Evolutionary conservation across 2,888 invertebrate genomes (phyloP).

Genomic region (Brachyopa scutellaris): DNA sequence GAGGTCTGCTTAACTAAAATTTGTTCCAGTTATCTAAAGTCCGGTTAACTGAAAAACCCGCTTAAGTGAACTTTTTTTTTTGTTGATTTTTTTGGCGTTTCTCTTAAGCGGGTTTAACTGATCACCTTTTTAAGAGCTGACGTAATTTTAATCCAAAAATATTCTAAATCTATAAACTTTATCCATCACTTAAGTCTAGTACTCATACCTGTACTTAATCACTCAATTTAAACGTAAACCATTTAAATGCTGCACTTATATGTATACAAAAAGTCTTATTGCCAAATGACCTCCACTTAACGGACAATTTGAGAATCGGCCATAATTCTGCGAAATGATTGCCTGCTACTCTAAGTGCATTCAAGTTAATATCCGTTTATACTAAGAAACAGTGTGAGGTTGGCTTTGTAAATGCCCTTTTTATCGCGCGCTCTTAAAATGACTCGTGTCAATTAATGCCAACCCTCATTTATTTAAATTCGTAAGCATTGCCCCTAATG

Average conservation of each 20-base stretch:
- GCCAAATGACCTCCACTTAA: neutral
- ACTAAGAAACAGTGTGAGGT: neutral
- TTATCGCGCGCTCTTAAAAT: slow-evolving; percentile 26
- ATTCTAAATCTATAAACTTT: neutral
- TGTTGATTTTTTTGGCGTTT: no score
- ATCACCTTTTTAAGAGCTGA: no score
- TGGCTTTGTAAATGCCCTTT: slow-evolving; percentile 23
- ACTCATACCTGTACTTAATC: neutral
- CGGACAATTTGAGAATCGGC: neutral
- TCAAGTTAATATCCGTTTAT: slow-evolving; percentile 17
- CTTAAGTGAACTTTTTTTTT: no score
- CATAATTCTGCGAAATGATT: slow-evolving; percentile 12
- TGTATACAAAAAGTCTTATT: neutral
- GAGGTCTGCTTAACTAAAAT: no score
- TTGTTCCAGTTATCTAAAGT: no score
- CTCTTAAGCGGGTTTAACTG: no score
- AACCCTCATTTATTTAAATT: slow-evolving; percentile 63
- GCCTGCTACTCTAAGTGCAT: slow-evolving; percentile 19
- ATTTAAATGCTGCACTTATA: neutral
- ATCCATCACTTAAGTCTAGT: neutral
- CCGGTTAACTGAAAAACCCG: no score
- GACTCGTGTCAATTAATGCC: slow-evolving; percentile 56
- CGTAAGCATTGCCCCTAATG: slow-evolving; percentile 45
- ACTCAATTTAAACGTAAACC: neutral
- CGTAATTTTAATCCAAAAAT: no score